Evolutionary conservation across 2,113 vertebrate species (phyloP).

Genomic region (Centropristis striata): DNA sequence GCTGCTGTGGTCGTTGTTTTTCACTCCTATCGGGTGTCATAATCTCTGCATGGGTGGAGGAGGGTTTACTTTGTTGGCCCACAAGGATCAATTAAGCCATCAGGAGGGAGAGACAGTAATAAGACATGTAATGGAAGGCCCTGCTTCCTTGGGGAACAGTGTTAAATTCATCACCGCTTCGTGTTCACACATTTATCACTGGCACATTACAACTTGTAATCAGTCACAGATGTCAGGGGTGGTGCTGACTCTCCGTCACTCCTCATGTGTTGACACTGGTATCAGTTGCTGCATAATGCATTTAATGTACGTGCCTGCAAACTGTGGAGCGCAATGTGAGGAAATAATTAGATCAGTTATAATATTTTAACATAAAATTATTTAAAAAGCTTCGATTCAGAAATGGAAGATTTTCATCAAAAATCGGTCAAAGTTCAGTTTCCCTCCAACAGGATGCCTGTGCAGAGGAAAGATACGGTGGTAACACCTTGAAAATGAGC

Average conservation of each 20-base stretch:
- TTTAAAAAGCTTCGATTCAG: not conserved
- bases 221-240: slow-evolving; percentile 76
- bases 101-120: slow-evolving; percentile 67
- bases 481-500: slow-evolving; percentile 6
- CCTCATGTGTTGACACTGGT: slow-evolving; percentile 7
- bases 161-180: slow-evolving; percentile 74
- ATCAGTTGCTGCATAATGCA: slow-evolving; percentile 24
- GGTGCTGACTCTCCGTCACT: slow-evolving; percentile 52
- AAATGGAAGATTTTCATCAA: not conserved
- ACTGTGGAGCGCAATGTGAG: not conserved
- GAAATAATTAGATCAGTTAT: not conserved
- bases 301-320: slow-evolving; percentile 32
- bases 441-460: not conserved
- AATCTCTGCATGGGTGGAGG: slow-evolving; percentile 45
- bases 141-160: slow-evolving; percentile 60
- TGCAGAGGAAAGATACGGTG: not conserved
- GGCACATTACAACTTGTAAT: slow-evolving; percentile 76
- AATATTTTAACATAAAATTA: not conserved
- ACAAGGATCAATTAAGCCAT: slow-evolving; percentile 80
- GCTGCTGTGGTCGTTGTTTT: slow-evolving; percentile 29
- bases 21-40: slow-evolving; percentile 49
- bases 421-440: slow-evolving; percentile 1
- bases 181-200: slow-evolving; percentile 78
- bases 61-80: slow-evolving; percentile 53
- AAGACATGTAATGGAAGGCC: slow-evolving; percentile 72